phyloP scores from a whole-genome alignment of 1,140 invertebrate species.

The Listronotus bonariensis region DNA sequence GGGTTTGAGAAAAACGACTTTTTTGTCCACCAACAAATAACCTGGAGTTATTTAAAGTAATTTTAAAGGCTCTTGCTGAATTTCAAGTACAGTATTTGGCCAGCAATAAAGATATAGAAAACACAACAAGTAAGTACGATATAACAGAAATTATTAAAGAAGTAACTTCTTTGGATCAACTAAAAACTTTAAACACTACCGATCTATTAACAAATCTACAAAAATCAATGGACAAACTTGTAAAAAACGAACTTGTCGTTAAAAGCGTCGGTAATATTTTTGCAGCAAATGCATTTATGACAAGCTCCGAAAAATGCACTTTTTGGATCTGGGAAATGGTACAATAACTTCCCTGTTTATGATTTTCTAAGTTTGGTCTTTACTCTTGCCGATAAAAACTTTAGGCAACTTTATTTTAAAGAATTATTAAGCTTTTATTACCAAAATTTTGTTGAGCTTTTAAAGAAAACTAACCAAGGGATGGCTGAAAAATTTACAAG shows the following conservation, averaged over 20 bases:
- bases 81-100: background rate
- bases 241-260: background rate
- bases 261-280: background rate
- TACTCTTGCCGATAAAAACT: background rate
- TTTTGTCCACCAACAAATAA: background rate
- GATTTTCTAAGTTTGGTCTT: background rate
- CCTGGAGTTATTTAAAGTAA: background rate
- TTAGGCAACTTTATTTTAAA: background rate
- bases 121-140: background rate
- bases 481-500: background rate
- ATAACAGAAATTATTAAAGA: too few relatives aligned
- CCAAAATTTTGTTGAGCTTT: background rate
- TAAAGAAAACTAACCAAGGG: background rate
- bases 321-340: background rate
- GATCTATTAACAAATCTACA: too few relatives aligned
- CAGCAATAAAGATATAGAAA: background rate
- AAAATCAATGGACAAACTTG: too few relatives aligned
- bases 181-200: too few relatives aligned
- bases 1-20: background rate
- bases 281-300: background rate
- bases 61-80: background rate
- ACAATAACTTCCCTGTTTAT: background rate
- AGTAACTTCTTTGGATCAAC: too few relatives aligned
- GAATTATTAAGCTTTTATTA: background rate
- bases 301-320: background rate